A percentile compares a stretch with the other conserved stretches of the same genome.
Conservation (phyloP, 2,113 vertebrate genomes). For the Periophthalmodon schlosseri region DNA sequence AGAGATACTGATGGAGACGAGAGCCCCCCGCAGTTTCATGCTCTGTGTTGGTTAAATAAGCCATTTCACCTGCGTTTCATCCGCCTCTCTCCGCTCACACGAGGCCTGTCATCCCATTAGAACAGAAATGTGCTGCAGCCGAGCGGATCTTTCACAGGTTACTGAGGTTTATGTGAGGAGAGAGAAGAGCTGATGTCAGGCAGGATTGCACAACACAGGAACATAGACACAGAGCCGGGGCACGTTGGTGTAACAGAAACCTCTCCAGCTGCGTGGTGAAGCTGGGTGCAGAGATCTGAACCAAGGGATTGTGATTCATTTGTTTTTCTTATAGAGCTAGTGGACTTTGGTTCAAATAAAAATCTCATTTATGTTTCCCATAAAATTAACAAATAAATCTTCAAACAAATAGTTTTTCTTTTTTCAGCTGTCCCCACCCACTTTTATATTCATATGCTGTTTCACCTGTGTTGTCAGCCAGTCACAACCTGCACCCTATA, state of each 20-base stretch:
- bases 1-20: conserved; percentile 68
- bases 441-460: too few relatives aligned
- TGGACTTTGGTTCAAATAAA: too few relatives aligned
- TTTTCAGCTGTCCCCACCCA: too few relatives aligned
- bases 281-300: background rate
- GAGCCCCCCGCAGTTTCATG: conserved; percentile 59
- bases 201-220: conserved; percentile 24
- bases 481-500: too few relatives aligned
- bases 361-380: too few relatives aligned
- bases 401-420: too few relatives aligned
- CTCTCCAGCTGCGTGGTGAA: background rate
- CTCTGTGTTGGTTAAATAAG: conserved; percentile 72
- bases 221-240: background rate
- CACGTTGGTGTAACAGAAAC: background rate
- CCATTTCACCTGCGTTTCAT: conserved; percentile 70
- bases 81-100: conserved; percentile 68
- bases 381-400: too few relatives aligned
- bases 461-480: too few relatives aligned
- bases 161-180: conserved; percentile 25
- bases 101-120: conserved; percentile 60
- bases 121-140: conserved; percentile 29
- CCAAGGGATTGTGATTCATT: background rate
- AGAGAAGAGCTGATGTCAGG: conserved; percentile 16
- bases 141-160: conserved; percentile 30
- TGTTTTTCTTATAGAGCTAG: background rate